phyloP scores from a whole-genome alignment of 1,140 invertebrate genomes.

The Harpegnathos saltator region DNA sequence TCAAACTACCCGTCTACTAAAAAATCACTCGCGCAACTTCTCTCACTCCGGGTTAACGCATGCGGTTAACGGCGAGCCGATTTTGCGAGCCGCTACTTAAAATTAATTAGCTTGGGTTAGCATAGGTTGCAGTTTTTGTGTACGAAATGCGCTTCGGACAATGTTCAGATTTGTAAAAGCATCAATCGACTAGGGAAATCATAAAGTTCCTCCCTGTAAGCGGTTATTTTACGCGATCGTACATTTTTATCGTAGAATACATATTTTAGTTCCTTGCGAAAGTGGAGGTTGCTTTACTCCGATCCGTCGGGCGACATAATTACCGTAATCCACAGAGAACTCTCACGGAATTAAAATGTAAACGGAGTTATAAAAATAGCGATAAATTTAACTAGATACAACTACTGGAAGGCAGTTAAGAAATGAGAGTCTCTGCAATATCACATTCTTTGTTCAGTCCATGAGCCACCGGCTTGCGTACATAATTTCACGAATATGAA shows the following conservation, averaged over 20 bases:
- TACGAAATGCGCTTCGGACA: background rate
- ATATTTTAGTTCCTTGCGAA: slow-evolving; percentile 16
- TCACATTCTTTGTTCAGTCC: slow-evolving; percentile 23
- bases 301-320: slow-evolving; percentile 17
- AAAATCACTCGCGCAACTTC: slow-evolving; percentile 13
- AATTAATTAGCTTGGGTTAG: slow-evolving; percentile 41
- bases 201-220: background rate
- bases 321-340: background rate
- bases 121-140: background rate
- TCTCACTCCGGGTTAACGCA: background rate
- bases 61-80: background rate
- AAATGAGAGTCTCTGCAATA: slow-evolving; percentile 27
- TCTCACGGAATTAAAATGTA: slow-evolving; percentile 36
- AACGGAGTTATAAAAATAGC: slow-evolving; percentile 33
- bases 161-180: background rate
- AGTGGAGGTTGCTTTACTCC: background rate
- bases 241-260: background rate
- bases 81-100: background rate
- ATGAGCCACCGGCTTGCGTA: background rate
- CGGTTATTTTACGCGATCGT: background rate
- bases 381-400: slow-evolving; percentile 33
- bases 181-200: slow-evolving; percentile 4
- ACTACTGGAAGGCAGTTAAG: slow-evolving; percentile 36
- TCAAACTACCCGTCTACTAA: slow-evolving; percentile 3
- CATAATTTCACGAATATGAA: slow-evolving; percentile 51